Evolutionary conservation across 1,140 invertebrate species (phyloP).

Genomic region (Caenorhabditis tropicalis): DNA sequence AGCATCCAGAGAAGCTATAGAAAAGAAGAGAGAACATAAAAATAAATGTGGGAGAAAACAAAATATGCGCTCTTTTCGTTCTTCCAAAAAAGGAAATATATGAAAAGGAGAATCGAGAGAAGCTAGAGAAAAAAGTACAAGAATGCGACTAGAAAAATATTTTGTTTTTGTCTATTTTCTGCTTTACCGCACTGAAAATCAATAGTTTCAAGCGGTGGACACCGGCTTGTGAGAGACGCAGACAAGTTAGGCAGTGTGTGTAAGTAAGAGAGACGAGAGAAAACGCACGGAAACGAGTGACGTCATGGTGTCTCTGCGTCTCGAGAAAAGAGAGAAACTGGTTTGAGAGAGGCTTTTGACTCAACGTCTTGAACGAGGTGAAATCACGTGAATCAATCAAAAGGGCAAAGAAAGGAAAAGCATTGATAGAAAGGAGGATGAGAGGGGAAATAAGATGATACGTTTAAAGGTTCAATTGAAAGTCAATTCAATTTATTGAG

Average conservation of each 20-base stretch:
- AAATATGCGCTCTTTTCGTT: neutral
- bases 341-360: conserved; percentile 8
- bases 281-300: neutral
- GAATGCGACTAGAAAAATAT: neutral
- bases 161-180: neutral
- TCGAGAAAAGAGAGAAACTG: neutral
- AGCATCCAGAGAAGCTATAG: neutral
- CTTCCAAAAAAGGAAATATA: neutral
- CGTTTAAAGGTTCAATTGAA: neutral
- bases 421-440: neutral
- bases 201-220: conserved; percentile 7
- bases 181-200: conserved; percentile 41
- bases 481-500: neutral
- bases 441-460: neutral
- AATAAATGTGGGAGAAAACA: neutral
- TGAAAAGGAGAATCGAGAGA: neutral
- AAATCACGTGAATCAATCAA: conserved; percentile 19
- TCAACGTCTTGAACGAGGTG: neutral
- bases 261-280: neutral
- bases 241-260: neutral
- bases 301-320: neutral
- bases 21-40: neutral
- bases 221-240: neutral
- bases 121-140: conserved; percentile 9
- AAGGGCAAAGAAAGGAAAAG: neutral